Evolutionary conservation across 2,888 invertebrate species (phyloP).

Genomic region (Drosophila infuscata): DNA sequence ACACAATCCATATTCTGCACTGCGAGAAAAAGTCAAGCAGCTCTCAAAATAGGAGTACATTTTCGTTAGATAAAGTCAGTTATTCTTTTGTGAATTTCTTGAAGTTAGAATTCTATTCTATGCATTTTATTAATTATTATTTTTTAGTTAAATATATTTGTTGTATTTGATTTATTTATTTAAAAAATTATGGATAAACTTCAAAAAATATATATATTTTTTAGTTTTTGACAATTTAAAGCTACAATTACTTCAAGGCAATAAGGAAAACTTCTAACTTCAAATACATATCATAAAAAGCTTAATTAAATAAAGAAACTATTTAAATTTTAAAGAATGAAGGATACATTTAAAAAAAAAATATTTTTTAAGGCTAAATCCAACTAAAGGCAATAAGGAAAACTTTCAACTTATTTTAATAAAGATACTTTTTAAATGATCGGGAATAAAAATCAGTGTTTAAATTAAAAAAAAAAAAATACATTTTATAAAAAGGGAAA

Average conservation of each 20-base stretch:
- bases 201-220: too few relatives aligned
- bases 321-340: too few relatives aligned
- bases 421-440: too few relatives aligned
- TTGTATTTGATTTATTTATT: too few relatives aligned
- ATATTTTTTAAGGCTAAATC: background rate
- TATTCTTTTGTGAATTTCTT: background rate
- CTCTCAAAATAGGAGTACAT: background rate
- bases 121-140: too few relatives aligned
- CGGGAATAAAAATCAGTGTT: background rate
- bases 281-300: too few relatives aligned
- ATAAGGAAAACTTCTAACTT: too few relatives aligned
- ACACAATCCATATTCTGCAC: slow-evolving; percentile 24
- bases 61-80: background rate
- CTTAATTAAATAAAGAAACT: too few relatives aligned
- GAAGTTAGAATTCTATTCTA: background rate
- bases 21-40: background rate
- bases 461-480: background rate
- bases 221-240: background rate
- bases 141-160: too few relatives aligned
- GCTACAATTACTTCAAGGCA: background rate
- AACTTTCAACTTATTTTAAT: too few relatives aligned
- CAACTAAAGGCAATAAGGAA: too few relatives aligned
- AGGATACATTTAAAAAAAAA: background rate
- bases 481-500: background rate
- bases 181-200: too few relatives aligned